These are phyloP conservation scores for Flabesymbios commensalis DNA, from an alignment of 2,888 invertebrate species.

Conservation along the genomic window DNA sequence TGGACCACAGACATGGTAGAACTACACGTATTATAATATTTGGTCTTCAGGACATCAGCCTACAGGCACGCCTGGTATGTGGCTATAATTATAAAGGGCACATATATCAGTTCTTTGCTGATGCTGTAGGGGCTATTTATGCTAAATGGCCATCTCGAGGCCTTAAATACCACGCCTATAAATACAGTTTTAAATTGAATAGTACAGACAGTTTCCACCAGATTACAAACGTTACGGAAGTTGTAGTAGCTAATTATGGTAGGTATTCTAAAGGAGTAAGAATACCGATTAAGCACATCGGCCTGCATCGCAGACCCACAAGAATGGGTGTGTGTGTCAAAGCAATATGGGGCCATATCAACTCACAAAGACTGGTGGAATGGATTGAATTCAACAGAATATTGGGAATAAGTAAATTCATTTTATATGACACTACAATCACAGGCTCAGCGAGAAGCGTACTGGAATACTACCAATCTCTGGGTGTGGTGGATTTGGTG, in stretches of 20 bases:
- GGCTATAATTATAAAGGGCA: not conserved
- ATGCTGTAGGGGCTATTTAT: not conserved
- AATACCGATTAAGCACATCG: no score
- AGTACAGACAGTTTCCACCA: not conserved
- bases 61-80: not conserved
- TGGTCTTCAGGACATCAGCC: not conserved
- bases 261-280: no score
- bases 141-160: slow-evolving; percentile 5
- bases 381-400: slow-evolving; percentile 22
- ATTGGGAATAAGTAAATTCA: slow-evolving; percentile 12
- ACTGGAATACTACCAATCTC: slow-evolving; percentile 15
- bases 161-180: not conserved
- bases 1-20: not conserved
- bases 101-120: not conserved
- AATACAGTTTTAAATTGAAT: not conserved
- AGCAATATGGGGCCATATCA: slow-evolving; percentile 9
- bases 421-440: slow-evolving; percentile 21
- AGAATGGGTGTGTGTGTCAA: slow-evolving; percentile 16
- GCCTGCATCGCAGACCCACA: not conserved
- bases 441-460: slow-evolving; percentile 13
- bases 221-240: no score
- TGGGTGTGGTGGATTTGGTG: slow-evolving; percentile 16
- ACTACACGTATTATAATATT: not conserved
- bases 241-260: no score
- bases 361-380: slow-evolving; percentile 14